phyloP scores from a whole-genome alignment of 2,888 invertebrate genomes.

The Plutella xylostella region DNA sequence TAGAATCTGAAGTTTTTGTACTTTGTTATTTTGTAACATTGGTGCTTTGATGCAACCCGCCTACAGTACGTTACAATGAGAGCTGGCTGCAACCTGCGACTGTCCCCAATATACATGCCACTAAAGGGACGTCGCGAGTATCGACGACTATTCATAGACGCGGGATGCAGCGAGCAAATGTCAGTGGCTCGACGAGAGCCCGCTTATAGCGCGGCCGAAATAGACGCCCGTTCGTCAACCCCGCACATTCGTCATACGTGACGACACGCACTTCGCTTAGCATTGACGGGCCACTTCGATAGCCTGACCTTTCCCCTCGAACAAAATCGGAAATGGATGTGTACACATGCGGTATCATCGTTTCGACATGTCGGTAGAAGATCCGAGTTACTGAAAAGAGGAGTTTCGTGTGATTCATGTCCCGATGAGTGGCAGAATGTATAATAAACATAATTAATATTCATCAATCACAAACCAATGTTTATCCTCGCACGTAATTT shows the following conservation, averaged over 20 bases:
- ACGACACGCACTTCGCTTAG: slow-evolving; percentile 29
- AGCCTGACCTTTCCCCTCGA: too few relatives aligned
- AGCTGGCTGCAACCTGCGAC: background rate
- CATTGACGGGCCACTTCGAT: slow-evolving; percentile 35
- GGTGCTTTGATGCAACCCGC: too few relatives aligned
- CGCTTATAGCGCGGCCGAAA: slow-evolving; percentile 64
- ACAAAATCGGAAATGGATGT: slow-evolving; percentile 22
- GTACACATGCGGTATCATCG: too few relatives aligned
- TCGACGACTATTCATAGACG: slow-evolving; percentile 7
- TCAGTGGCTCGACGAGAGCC: slow-evolving; percentile 48
- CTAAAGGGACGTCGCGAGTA: background rate
- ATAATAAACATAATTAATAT: slow-evolving; percentile 5
- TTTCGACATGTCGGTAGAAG: too few relatives aligned
- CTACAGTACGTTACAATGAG: too few relatives aligned
- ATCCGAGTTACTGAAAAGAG: too few relatives aligned
- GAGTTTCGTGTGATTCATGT: slow-evolving; percentile 2
- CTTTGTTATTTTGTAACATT: too few relatives aligned
- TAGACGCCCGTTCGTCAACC: slow-evolving; percentile 67
- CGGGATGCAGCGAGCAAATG: slow-evolving; percentile 64
- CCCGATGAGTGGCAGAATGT: slow-evolving; percentile 1
- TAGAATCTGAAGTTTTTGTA: too few relatives aligned
- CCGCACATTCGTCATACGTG: slow-evolving; percentile 56
- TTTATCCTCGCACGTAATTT: slow-evolving; percentile 33
- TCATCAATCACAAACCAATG: slow-evolving; percentile 8
- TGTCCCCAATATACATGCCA: background rate